These are phyloP conservation scores for Uria lomvia DNA, from an alignment of 2,113 vertebrate genomes.

Conservation along the genomic window DNA sequence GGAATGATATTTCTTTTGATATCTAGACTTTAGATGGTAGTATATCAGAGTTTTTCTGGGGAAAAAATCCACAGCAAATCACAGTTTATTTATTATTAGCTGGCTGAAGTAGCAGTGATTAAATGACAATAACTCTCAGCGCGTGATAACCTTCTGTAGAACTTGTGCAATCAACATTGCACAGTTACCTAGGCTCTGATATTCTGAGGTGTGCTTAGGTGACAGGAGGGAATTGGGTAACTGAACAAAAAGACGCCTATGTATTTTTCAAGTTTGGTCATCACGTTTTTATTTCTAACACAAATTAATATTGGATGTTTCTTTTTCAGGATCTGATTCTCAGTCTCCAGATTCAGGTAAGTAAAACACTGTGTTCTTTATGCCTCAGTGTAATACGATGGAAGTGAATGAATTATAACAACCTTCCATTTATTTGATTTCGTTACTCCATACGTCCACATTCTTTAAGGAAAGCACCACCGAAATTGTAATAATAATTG, in stretches of 20 bases:
- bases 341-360: conserved; percentile 94
- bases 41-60: background rate
- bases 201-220: background rate
- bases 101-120: background rate
- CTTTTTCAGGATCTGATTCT: conserved; percentile 85
- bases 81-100: background rate
- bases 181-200: background rate
- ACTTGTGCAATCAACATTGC: background rate
- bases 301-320: background rate
- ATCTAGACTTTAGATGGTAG: background rate
- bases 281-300: background rate
- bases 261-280: background rate
- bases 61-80: background rate
- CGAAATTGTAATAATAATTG: background rate
- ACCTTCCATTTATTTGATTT: background rate
- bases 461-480: background rate
- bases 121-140: background rate
- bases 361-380: conserved; percentile 12
- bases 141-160: background rate
- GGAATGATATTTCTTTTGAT: background rate
- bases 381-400: background rate
- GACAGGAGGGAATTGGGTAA: background rate
- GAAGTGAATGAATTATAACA: background rate
- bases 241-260: background rate
- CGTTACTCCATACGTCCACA: background rate